Evolutionary conservation across 2,797 vertebrate genomes (phyloP), one percentile per base, ranked within the genome.

Genomic region (Pogonophryne albipinna): DNA sequence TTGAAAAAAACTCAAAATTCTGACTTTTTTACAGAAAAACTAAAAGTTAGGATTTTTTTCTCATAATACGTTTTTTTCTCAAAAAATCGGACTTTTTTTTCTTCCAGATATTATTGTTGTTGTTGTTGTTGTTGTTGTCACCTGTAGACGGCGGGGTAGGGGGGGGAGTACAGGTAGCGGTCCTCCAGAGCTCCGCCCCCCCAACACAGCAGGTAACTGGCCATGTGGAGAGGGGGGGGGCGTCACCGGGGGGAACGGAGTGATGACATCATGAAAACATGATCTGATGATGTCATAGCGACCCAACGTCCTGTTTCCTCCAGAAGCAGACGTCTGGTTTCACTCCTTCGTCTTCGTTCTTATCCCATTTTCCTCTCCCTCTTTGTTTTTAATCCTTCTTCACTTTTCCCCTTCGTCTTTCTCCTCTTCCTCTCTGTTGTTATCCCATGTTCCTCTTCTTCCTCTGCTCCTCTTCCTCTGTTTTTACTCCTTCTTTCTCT

Each of bases 121-220:
- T 6, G 6, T 34, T 34, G 0, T 38, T 41, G 47, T 14, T 20
- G 11, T 5, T 60, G 0, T 5, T 87, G 92, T 94, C 87, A 95
- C 94, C 92, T 89, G 90, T 95, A 95, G 70, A 94, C 92, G 0
- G 93, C 93, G 0, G 90, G 91, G 76, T 92, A 92, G 51, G 91
- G 87, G 3, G 92, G 86, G 44, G 92, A 79, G n/a, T 93, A 90
- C 72, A 90, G 78, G 89, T 94, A 92, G 75, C 90, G 76, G 87
- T 95, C 94, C 56, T 94, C 92, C 85, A 94, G 77, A 71, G 91
- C 85, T 49, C 93, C 92, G 31, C 93, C 93, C 75, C 92, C 91
- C 92, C 94, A 96, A 89, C 95, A 95, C 52, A 95, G 83, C 85
- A 95, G 77, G 87, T 94, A 93, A 38, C 53, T 80, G 11, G 93